A percentile compares a stretch with the other conserved stretches of the same genome.
Evolutionary conservation across 2,888 invertebrate species (phyloP).

Genomic region (Oasisia sp.): DNA sequence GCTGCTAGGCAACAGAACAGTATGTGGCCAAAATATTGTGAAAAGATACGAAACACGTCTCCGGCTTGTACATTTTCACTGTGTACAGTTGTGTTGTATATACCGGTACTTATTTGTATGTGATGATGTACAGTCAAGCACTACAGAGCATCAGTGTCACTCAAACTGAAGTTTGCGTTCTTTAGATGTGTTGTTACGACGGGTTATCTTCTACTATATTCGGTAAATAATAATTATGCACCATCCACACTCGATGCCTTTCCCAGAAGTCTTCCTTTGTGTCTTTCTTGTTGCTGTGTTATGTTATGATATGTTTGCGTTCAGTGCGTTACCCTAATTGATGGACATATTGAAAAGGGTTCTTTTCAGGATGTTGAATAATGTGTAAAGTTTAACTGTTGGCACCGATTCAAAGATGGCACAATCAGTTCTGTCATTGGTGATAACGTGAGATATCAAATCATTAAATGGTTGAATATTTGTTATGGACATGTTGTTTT

Average conservation of each 20-base stretch:
- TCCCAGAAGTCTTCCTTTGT: background rate
- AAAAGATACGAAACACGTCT: background rate
- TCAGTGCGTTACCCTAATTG: background rate
- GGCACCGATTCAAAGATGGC: background rate
- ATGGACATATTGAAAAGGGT: background rate
- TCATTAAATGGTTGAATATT: background rate
- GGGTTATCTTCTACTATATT: no score
- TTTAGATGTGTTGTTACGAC: background rate
- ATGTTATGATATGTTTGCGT: background rate
- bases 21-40: background rate
- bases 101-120: background rate
- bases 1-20: constrained; percentile 10
- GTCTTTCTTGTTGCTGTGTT: background rate
- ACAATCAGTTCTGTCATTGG: background rate
- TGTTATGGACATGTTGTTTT: background rate
- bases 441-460: background rate
- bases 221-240: no score
- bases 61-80: background rate
- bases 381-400: background rate
- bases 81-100: background rate
- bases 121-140: background rate
- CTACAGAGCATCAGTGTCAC: background rate
- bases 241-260: background rate
- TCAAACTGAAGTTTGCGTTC: background rate
- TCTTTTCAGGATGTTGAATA: background rate